A percentile compares a stretch with the other conserved stretches of the same genome.
These are phyloP conservation scores for Hydriomena furcata DNA, from an alignment of 2,888 invertebrate species.

Conservation along the genomic window DNA sequence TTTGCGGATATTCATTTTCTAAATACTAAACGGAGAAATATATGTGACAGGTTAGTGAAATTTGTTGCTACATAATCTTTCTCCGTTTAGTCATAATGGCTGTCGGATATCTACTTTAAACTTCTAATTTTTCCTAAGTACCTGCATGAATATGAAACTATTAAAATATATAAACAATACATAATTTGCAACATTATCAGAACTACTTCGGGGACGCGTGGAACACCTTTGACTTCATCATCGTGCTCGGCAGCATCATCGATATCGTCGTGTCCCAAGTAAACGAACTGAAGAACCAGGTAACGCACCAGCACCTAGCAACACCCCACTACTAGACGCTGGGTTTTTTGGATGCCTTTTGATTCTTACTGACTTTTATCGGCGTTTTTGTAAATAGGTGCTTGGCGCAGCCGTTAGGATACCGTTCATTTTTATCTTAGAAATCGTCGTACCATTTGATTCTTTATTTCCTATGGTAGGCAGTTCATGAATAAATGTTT, in stretches of 20 bases:
- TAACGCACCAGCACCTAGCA: conserved; percentile 46
- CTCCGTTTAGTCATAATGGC: too few species aligned
- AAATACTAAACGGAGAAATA: too few species aligned
- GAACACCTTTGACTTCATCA: conserved; percentile 99
- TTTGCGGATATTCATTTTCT: too few species aligned
- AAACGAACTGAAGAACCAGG: conserved; percentile 90
- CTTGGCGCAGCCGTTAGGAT: background rate
- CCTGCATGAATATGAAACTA: background rate
- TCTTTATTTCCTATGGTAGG: too few species aligned
- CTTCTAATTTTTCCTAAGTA: too few species aligned
- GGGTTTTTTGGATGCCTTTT: conserved; percentile 28
- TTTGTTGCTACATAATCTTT: too few species aligned
- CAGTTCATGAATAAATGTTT: too few species aligned
- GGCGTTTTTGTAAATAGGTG: background rate
- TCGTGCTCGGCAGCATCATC: conserved; percentile 97
- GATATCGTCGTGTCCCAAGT: conserved; percentile 99
- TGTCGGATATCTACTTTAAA: too few species aligned
- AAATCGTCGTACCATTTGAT: too few species aligned
- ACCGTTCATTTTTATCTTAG: too few species aligned
- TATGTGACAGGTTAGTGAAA: too few species aligned
- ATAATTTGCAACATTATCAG: conserved; percentile 73
- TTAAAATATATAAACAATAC: too few species aligned
- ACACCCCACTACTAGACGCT: conserved; percentile 38
- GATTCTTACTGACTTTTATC: background rate
- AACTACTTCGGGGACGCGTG: conserved; percentile 99